Evolutionary conservation across 1,140 invertebrate species (phyloP).

Genomic region (Oryzaephilus surinamensis): DNA sequence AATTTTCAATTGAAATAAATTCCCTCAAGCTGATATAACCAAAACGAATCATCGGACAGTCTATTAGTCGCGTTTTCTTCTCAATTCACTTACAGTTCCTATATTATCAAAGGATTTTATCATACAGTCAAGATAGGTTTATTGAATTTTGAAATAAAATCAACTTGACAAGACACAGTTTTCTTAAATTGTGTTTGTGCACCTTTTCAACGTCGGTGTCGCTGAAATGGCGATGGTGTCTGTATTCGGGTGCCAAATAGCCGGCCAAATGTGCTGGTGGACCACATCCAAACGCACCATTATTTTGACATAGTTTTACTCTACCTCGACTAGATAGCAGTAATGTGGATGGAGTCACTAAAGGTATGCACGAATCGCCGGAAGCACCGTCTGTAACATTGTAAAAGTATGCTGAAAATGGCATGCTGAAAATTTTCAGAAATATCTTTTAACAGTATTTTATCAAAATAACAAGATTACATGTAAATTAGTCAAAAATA

Average conservation of each 20-base stretch:
- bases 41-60: no score
- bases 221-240: constrained; percentile 40
- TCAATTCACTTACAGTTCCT: no score
- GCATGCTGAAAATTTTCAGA: background rate
- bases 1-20: no score
- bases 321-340: constrained; percentile 42
- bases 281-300: constrained; percentile 30
- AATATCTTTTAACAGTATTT: background rate
- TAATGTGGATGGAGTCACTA: constrained; percentile 44
- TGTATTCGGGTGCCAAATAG: constrained; percentile 47
- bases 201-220: constrained; percentile 50
- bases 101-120: no score
- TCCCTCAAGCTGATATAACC: no score
- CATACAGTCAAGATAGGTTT: no score
- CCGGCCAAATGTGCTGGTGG: constrained; percentile 41
- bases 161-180: no score
- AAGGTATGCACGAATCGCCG: constrained; percentile 39
- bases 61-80: no score
- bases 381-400: constrained; percentile 44
- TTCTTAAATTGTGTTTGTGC: no score
- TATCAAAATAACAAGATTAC: background rate
- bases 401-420: no score
- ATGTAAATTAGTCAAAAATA: no score
- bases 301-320: constrained; percentile 33
- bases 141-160: no score